Base-by-base conservation (phyloP, 2,888 invertebrate genomes). In the Zhuqinia jingwanae region DNA sequence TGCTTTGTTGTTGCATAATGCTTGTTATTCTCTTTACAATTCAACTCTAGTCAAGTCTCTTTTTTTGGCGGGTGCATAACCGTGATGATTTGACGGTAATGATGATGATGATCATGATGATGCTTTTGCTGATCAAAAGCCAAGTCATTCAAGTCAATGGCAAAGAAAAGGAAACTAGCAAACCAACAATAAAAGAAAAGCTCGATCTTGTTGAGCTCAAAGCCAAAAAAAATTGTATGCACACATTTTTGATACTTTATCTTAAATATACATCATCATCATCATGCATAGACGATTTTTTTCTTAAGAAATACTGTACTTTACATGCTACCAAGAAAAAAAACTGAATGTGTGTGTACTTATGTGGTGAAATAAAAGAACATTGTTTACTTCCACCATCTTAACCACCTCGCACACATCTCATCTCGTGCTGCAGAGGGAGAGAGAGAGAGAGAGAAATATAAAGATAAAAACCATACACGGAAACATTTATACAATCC, bases 141-240 rank as follows among this genome's bases (percentile, higher is more conserved):
- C 77, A 77, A 77, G 77, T 77, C 60, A 58, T 75, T 75, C 56
- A 36, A 75, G 53, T 75, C 75, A 75, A 56, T 75, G 75, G 36
- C 11, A 70, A 45, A 22, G 25, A 75, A 36, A 30, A 11, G 42
- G 30, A 58, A 77, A 36, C 36, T 36, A 36, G 5, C 36, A 36
- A 8, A 36, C 36, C 5, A 36, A 36, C 36, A 36, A 36, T 36
- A 53, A 68, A 53, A 50, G 30, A 45, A 17, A 45, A 20, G 30
- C 17, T 75, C 6, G 25, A 30, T 56, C 27, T 45, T 22, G n/a
- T n/a, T 25, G 15, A 42, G 15, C 42, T 42, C 11, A n/a, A 22
- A 58, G 58, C 60, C 58, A 58, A 60, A 75, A 58, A 36, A n/a
- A n/a, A n/a, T n/a, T 42, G 56, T 42, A 5, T 42, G 13, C 22